Evolutionary conservation across 2,888 invertebrate species (phyloP).

Genomic region (Machimus rusticus): DNA sequence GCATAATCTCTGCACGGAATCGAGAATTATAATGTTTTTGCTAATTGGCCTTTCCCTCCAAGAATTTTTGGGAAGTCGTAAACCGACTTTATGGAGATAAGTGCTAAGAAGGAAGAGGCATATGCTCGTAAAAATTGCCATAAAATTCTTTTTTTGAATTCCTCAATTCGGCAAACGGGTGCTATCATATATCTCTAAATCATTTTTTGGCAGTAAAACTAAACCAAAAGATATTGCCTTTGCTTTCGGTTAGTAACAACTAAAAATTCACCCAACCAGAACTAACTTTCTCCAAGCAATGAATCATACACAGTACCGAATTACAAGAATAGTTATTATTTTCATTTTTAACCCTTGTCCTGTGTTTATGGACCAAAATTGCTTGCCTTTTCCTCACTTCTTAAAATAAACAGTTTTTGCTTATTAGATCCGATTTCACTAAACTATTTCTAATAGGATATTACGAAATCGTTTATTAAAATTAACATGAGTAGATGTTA

Average conservation of each 20-base stretch:
- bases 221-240: not conserved
- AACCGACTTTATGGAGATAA: not conserved
- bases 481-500: too few species aligned
- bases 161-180: not conserved
- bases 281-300: not conserved
- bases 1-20: not conserved
- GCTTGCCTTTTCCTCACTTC: too few species aligned
- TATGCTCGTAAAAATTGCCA: not conserved
- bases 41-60: not conserved
- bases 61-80: not conserved
- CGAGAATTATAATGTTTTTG: not conserved
- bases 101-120: not conserved
- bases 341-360: too few species aligned
- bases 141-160: not conserved
- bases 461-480: too few species aligned
- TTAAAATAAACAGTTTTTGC: too few species aligned
- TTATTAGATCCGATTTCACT: too few species aligned
- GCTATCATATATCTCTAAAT: not conserved
- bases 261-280: not conserved
- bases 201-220: not conserved
- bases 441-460: too few species aligned
- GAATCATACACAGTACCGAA: not conserved
- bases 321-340: too few species aligned
- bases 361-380: too few species aligned
- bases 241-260: not conserved